These are phyloP conservation scores for Hydrozoanthus tunicans DNA, from an alignment of 64 coral and sea anemone species.

Conservation along the genomic window DNA sequence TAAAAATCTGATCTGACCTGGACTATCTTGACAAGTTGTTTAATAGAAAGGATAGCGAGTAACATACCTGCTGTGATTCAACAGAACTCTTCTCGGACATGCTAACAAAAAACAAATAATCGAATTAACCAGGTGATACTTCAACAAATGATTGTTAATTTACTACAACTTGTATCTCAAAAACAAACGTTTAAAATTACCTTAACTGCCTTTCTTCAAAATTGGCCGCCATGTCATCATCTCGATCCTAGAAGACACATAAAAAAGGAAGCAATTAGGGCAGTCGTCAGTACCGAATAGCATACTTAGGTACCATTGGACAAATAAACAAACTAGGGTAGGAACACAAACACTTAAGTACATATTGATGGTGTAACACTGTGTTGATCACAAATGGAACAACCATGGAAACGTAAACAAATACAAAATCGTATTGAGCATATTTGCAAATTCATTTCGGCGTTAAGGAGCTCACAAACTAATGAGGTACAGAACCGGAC, in stretches of 20 bases:
- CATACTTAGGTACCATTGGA: background rate
- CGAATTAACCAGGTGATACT: background rate
- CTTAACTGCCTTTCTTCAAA: constrained; percentile 84
- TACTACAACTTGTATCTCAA: background rate
- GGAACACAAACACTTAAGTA: background rate
- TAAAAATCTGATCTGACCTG: too few relatives aligned
- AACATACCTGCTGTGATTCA: constrained; percentile 59
- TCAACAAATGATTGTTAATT: background rate
- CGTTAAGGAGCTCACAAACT: too few relatives aligned
- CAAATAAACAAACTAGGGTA: background rate
- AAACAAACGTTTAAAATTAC: constrained; percentile 30
- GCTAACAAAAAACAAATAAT: background rate
- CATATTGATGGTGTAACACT: background rate
- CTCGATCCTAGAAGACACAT: constrained; percentile 54
- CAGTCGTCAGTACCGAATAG: too few relatives aligned
- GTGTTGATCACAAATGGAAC: background rate
- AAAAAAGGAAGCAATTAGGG: background rate
- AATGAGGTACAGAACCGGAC: too few relatives aligned
- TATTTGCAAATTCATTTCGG: too few relatives aligned
- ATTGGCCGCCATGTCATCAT: constrained; percentile 80
- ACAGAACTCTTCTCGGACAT: constrained; percentile 41
- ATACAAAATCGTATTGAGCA: too few relatives aligned
- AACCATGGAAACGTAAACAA: background rate
- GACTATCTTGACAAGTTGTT: background rate
- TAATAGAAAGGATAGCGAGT: background rate